phyloP scores from a whole-genome alignment of 2,888 invertebrate species.

The Leptothorax acervorum region DNA sequence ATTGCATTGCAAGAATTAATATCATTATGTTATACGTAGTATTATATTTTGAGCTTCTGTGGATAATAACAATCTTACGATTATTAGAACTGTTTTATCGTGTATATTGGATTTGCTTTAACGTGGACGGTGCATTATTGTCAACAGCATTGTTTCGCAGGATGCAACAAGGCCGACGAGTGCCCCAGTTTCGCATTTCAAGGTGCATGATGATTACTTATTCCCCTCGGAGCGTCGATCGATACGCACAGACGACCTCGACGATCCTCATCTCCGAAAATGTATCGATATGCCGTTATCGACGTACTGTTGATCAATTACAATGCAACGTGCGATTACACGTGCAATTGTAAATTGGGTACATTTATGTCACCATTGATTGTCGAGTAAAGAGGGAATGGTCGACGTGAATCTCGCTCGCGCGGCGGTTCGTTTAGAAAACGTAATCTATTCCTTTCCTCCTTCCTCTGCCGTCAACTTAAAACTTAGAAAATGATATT shows the following conservation, averaged over 20 bases:
- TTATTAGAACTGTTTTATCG: conserved; percentile 11
- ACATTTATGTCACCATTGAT: not conserved
- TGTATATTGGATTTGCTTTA: conserved; percentile 7
- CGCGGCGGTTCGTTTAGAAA: conserved; percentile 7
- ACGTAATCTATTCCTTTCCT: not conserved
- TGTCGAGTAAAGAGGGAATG: conserved; percentile 17
- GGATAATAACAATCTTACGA: not conserved
- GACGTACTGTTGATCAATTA: conserved; percentile 1
- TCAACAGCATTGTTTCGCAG: conserved; percentile 40
- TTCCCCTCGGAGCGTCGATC: conserved; percentile 31
- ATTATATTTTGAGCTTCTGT: not conserved
- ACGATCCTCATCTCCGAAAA: conserved; percentile 17
- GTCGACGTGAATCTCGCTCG: conserved; percentile 22
- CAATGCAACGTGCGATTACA: conserved; percentile 14
- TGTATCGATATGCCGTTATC: not conserved
- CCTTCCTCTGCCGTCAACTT: not conserved
- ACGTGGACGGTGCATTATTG: conserved; percentile 7
- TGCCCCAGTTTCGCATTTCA: conserved; percentile 47
- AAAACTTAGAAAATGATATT: conserved; percentile 37
- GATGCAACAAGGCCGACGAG: conserved; percentile 42
- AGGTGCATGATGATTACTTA: conserved; percentile 45
- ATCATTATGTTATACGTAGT: not conserved
- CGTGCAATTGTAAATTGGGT: conserved; percentile 27
- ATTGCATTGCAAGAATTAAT: not conserved
- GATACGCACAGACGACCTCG: not conserved